Percentiles rank a stretch among this genome's conserved stretches.
These are phyloP conservation scores for Caenorhabditis latens DNA, from an alignment of 1,140 invertebrate genomes.

Conservation along the genomic window DNA sequence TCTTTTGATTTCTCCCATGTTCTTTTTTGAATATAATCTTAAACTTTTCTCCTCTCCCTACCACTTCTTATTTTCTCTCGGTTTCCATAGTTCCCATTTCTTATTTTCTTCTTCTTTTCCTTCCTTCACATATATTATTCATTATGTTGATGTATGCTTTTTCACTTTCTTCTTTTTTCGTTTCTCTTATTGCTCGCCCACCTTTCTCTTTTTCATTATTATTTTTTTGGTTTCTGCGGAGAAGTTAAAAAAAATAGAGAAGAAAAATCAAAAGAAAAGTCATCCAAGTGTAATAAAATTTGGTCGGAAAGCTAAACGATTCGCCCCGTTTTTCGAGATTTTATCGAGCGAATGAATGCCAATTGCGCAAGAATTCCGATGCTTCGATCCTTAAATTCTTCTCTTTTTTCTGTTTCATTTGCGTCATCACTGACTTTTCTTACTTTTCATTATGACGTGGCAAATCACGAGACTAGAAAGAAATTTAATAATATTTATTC, in stretches of 20 bases:
- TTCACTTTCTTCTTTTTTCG: not conserved
- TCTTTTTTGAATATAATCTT: not conserved
- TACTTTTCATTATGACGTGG: not conserved
- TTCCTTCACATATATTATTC: constrained; percentile 24
- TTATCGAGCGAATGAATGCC: constrained; percentile 46
- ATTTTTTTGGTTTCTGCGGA: constrained; percentile 15
- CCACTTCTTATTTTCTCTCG: not conserved
- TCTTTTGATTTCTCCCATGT: not conserved
- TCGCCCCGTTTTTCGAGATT: constrained; percentile 47
- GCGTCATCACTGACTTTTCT: constrained; percentile 1
- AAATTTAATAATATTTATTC: too few species aligned
- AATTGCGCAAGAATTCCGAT: constrained; percentile 47
- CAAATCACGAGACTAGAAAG: too few species aligned
- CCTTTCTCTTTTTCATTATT: not conserved
- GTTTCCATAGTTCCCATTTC: constrained; percentile 11
- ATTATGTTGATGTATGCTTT: constrained; percentile 11
- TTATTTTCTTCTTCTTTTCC: not conserved
- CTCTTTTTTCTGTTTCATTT: not conserved
- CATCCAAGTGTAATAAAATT: constrained; percentile 46
- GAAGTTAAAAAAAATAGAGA: constrained; percentile 3
- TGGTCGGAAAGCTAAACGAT: constrained; percentile 26
- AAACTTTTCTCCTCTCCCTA: not conserved
- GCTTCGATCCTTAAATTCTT: constrained; percentile 33
- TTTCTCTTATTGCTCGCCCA: not conserved
- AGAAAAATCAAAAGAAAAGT: not conserved